Percentiles rank a stretch among this genome's conserved stretches.
phyloP scores from a whole-genome alignment of 2,888 invertebrate species.

The Lasioglossum vierecki region DNA sequence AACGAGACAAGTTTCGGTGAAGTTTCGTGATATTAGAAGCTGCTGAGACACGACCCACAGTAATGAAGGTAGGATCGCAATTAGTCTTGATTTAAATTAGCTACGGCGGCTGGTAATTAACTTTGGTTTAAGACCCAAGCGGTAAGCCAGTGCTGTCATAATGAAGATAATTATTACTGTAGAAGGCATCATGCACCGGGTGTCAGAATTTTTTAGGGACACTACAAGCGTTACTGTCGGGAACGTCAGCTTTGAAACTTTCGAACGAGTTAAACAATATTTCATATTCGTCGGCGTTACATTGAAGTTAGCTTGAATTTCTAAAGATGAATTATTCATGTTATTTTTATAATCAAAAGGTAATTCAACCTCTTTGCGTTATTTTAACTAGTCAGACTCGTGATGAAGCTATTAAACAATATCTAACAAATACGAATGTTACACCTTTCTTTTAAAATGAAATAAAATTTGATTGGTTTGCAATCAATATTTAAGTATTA shows the following conservation, averaged over 20 bases:
- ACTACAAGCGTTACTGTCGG: not conserved
- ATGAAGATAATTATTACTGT: constrained; percentile 72
- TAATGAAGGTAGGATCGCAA: constrained; percentile 63
- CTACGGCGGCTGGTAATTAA: constrained; percentile 79
- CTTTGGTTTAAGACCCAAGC: constrained; percentile 74
- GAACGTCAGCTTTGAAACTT: constrained; percentile 8
- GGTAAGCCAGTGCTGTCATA: constrained; percentile 68
- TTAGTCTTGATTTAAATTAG: constrained; percentile 82
- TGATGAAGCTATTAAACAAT: too few species aligned
- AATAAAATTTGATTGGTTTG: too few species aligned
- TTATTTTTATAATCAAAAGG: not conserved
- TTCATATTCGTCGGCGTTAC: not conserved
- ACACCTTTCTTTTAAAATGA: too few species aligned
- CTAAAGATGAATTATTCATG: not conserved
- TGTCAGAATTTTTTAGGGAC: constrained; percentile 31
- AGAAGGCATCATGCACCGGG: constrained; percentile 40
- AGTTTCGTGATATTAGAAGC: constrained; percentile 73
- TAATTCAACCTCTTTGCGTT: too few species aligned
- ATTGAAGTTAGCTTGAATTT: not conserved
- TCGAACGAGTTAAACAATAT: not conserved
- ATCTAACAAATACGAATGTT: too few species aligned
- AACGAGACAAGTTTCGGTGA: constrained; percentile 70
- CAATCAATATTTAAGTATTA: too few species aligned
- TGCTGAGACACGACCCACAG: constrained; percentile 55
- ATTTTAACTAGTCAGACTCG: too few species aligned